Evolutionary conservation across 1,140 invertebrate genomes (phyloP).

Genomic region (Bombus confusus): DNA sequence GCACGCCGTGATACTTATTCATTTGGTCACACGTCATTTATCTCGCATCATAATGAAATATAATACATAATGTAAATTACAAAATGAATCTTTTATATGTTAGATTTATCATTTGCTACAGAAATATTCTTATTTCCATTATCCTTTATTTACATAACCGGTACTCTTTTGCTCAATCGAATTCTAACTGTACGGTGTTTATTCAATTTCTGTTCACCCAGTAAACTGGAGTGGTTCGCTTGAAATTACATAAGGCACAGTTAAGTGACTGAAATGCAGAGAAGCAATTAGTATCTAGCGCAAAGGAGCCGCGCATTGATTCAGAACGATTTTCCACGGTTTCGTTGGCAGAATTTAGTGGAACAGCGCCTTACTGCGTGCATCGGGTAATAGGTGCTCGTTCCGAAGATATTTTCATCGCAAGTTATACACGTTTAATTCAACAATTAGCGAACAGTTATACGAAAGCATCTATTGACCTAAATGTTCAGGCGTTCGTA

Average conservation of each 20-base stretch:
- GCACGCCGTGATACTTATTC: not conserved
- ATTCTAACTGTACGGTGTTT: not conserved
- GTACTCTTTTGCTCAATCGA: not conserved
- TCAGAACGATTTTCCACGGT: slow-evolving; percentile 1
- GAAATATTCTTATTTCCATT: not conserved
- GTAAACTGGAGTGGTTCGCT: no score
- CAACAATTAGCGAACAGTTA: slow-evolving; percentile 26
- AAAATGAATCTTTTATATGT: not conserved
- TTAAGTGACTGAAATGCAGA: slow-evolving; percentile 2
- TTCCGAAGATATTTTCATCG: not conserved
- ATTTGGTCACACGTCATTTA: not conserved
- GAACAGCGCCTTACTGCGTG: not conserved
- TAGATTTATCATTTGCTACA: not conserved
- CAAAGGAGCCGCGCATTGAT: not conserved
- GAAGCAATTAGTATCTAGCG: not conserved
- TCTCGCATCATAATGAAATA: not conserved
- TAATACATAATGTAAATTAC: not conserved
- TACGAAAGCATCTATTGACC: slow-evolving; percentile 3
- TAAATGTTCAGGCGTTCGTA: not conserved
- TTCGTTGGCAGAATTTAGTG: slow-evolving; percentile 1
- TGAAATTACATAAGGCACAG: not conserved
- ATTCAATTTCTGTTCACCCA: not conserved
- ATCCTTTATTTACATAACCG: not conserved
- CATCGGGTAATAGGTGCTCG: not conserved
- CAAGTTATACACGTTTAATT: not conserved